phyloP scores from a whole-genome alignment of 2,113 vertebrate genomes.

The Hippocampus guttulatus region DNA sequence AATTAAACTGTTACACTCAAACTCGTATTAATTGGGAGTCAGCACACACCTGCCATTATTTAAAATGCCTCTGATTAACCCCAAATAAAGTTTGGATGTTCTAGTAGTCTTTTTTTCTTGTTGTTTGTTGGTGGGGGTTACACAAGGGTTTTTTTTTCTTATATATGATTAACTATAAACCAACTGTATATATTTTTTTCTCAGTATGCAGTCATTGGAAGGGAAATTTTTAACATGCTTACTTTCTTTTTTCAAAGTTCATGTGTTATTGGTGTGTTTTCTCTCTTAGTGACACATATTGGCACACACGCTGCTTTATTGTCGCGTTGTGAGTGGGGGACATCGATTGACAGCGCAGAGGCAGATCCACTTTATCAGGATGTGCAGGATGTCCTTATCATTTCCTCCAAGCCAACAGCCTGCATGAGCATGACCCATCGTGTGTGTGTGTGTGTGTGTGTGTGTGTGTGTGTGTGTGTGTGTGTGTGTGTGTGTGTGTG shows the following conservation, averaged over 20 bases:
- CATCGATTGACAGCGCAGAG: slow-evolving; percentile 41
- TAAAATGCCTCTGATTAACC: no score
- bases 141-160: no score
- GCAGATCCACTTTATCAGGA: slow-evolving; percentile 38
- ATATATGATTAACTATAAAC: no score
- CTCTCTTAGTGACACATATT: neutral
- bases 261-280: neutral
- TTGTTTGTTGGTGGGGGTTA: no score
- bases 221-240: neutral
- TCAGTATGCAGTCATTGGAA: neutral
- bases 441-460: neutral
- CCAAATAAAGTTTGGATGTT: no score
- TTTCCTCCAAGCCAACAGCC: slow-evolving; percentile 38
- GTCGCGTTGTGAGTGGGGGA: slow-evolving; percentile 8
- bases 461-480: no score
- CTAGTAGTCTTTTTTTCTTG: no score
- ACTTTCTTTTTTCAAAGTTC: neutral
- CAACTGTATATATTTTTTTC: neutral
- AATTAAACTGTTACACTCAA: no score
- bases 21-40: no score
- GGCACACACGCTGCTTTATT: neutral
- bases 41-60: no score
- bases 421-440: neutral
- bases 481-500: no score
- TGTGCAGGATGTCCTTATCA: slow-evolving; percentile 53